Evolutionary conservation across 2,113 vertebrate genomes (phyloP).

Genomic region (Lathamus discolor): DNA sequence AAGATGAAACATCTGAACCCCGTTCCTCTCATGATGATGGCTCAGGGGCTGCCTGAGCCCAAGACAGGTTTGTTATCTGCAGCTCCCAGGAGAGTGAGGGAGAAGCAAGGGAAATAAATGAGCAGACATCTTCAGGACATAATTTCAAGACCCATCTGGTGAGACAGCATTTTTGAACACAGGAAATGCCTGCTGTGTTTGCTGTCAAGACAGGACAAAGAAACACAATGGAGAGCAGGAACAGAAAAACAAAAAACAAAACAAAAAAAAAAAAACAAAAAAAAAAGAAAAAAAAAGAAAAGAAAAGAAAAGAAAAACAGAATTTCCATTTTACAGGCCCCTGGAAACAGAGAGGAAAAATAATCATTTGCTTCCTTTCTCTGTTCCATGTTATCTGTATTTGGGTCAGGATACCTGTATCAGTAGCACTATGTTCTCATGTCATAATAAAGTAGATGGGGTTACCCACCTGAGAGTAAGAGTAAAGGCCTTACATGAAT

Average conservation of each 20-base stretch:
- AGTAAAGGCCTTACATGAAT: not conserved
- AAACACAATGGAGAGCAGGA: not conserved
- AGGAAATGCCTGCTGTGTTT: not conserved
- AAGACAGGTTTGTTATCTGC: not conserved
- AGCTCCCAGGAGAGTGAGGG: not conserved
- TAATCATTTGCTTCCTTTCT: not conserved
- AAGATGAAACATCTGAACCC: not conserved
- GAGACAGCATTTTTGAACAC: not conserved
- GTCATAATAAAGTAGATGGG: not conserved
- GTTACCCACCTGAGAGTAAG: not conserved
- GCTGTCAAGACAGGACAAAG: not conserved
- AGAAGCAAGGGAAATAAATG: not conserved
- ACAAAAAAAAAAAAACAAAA: not conserved
- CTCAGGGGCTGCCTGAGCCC: not conserved
- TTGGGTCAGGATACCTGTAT: not conserved
- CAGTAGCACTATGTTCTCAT: not conserved
- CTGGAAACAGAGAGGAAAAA: not conserved
- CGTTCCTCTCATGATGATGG: fast-evolving
- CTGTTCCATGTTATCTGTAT: not conserved
- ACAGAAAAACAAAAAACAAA: not conserved
- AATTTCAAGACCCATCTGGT: not conserved
- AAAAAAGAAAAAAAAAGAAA: not conserved
- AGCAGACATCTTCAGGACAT: not conserved
- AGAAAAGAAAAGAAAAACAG: not conserved
- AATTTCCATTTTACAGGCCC: not conserved